Evolutionary conservation across 1,140 invertebrate species (phyloP), one percentile per base, ranked within the genome.

Genomic region (Manduca sexta): DNA sequence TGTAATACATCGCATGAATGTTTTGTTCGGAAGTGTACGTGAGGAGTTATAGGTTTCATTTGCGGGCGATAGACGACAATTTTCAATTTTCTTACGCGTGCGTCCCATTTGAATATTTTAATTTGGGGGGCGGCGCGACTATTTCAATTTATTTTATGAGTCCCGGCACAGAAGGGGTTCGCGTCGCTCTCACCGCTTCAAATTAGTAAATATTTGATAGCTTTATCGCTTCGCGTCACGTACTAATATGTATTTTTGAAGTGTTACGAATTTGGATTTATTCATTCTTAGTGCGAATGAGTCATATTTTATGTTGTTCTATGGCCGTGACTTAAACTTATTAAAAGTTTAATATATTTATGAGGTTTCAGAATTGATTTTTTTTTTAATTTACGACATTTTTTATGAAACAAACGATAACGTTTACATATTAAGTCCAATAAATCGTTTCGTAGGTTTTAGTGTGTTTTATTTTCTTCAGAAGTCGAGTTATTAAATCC

Each of bases 91-190:
- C 81, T 84, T 84, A 76, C 79, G 81, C 81, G 81, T 84, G 81
- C 81, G 79, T 83, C 79, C 81, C 81, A 84, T 84, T 84, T 84
- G 81, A 84, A 84, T 84, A 84, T 84, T 84, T 84, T 84, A 84
- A 84, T 84, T 84, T 83, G 73, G 81, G 79, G 79, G 79, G 81
- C 74, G 81, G 78, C 71, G 72, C 72, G 81, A 84, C 79, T 83
- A 84, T 84, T 84, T 84, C 81, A 84, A 84, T 84, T 84, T 84
- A 84, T 84, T 84, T 84, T 84, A 84, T 84, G 81, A 84, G 74
- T 50, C 67, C 63, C 64, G 63, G 60, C 55, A 60, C 79, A 75
- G 73, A 78, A 81, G 77, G 76, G 77, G 74, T 81, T 73, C 75
- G 66, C 64, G 54, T 59, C 74, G 60, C 77, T 77, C 75, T 69